Evolutionary conservation across 2,888 invertebrate species (phyloP).

Genomic region (Pammene fasciana): DNA sequence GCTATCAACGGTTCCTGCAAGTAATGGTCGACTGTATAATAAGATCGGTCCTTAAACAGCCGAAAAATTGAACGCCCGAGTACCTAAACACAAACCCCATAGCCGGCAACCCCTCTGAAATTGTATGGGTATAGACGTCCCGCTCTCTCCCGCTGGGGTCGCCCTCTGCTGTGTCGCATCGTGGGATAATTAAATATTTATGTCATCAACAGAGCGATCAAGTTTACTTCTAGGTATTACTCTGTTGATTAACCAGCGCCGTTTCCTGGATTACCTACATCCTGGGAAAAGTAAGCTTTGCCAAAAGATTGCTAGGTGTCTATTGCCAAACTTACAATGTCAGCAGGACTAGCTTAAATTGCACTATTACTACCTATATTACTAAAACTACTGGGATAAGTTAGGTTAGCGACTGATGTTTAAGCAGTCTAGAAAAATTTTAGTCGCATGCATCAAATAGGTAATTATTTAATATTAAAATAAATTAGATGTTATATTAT

Average conservation of each 20-base stretch:
- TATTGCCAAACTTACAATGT: background rate
- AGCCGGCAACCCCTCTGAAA: slow-evolving; percentile 72
- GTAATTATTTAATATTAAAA: background rate
- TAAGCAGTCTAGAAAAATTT: background rate
- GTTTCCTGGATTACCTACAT: slow-evolving; percentile 21
- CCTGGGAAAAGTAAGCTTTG: slow-evolving; percentile 1
- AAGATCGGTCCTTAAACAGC: slow-evolving; percentile 49
- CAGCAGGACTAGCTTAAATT: background rate
- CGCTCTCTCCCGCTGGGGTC: slow-evolving; percentile 63
- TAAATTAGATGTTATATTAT: background rate
- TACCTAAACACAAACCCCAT: slow-evolving; percentile 46
- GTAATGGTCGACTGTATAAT: slow-evolving; percentile 43
- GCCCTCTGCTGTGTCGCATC: slow-evolving; percentile 69
- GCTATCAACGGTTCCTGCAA: slow-evolving; percentile 43
- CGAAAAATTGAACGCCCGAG: slow-evolving; percentile 52
- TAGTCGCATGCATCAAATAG: background rate
- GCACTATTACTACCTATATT: background rate
- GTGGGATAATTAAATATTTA: slow-evolving; percentile 82
- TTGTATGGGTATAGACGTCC: slow-evolving; percentile 63
- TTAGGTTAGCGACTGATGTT: background rate
- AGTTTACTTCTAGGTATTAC: slow-evolving; percentile 34
- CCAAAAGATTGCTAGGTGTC: background rate
- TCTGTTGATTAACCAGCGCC: slow-evolving; percentile 31
- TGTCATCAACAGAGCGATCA: slow-evolving; percentile 46
- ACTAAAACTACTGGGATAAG: background rate